These are phyloP conservation scores for Linyphia triangularis DNA, from an alignment of 2,888 invertebrate species.

Conservation along the genomic window DNA sequence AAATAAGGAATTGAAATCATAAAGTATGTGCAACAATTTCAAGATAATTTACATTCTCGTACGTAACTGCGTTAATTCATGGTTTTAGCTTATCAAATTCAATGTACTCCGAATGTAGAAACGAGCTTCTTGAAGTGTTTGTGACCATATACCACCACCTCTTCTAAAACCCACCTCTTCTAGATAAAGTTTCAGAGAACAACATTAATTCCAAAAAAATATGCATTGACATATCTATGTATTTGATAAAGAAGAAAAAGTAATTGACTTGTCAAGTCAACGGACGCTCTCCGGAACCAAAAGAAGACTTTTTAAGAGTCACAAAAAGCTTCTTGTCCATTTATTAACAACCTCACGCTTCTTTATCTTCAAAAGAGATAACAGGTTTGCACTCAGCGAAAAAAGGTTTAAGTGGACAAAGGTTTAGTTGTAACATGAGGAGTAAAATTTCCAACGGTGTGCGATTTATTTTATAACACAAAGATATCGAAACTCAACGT, in stretches of 20 bases:
- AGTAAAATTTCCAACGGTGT: background rate
- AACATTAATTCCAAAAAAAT: background rate
- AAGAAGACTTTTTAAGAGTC: background rate
- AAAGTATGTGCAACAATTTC: too few relatives aligned
- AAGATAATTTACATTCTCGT: too few relatives aligned
- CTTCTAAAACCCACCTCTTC: too few relatives aligned
- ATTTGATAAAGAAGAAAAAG: background rate
- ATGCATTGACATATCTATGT: background rate
- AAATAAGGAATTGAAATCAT: too few relatives aligned
- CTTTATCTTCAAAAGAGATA: background rate
- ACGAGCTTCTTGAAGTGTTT: too few relatives aligned
- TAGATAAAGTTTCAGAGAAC: background rate
- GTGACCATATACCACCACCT: too few relatives aligned
- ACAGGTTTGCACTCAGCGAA: background rate
- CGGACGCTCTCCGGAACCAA: background rate
- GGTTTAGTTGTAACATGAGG: background rate
- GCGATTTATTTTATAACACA: background rate
- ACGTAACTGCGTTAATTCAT: too few relatives aligned
- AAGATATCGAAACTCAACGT: background rate
- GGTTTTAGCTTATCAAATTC: too few relatives aligned
- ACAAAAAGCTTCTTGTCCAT: background rate
- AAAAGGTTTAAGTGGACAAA: background rate
- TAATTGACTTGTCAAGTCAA: background rate
- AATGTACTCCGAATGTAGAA: too few relatives aligned
- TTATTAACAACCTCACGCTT: background rate